A percentile compares a stretch with the other conserved stretches of the same genome.
phyloP scores from a whole-genome alignment of 2,113 vertebrate genomes.

The Cephalopterus ornatus region DNA sequence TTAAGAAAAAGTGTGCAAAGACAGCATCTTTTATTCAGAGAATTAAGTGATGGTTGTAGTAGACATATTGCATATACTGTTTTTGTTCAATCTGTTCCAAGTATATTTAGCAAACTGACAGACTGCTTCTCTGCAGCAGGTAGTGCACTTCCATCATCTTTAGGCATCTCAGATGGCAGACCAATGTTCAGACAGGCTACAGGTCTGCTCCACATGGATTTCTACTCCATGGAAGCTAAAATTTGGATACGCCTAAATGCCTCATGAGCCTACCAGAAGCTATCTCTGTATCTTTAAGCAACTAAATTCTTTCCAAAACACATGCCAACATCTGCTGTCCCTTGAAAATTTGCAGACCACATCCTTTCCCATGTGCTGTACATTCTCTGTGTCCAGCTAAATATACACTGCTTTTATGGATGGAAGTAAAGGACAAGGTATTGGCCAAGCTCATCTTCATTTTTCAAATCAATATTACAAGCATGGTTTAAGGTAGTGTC shows the following conservation, averaged over 20 bases:
- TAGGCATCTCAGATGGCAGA: neutral
- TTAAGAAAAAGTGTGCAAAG: neutral
- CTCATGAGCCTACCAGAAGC: neutral
- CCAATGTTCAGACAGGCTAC: neutral
- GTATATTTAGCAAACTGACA: slow-evolving; percentile 20
- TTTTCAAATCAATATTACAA: neutral
- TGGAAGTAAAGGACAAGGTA: neutral
- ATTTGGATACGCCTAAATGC: neutral
- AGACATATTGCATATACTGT: neutral
- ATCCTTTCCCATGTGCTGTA: neutral
- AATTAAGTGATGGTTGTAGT: neutral
- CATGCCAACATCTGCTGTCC: neutral
- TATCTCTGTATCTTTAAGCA: neutral
- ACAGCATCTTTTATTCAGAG: neutral
- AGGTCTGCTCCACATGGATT: neutral
- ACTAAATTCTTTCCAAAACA: neutral
- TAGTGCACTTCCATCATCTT: neutral
- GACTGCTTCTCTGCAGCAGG: neutral
- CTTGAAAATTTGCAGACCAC: neutral
- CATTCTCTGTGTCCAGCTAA: neutral
- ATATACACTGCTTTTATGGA: neutral
- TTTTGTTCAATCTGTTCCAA: neutral
- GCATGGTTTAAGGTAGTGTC: neutral
- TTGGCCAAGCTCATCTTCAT: neutral
- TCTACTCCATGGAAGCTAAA: neutral